Evolutionary conservation across 2,113 vertebrate species (phyloP).

Genomic region (Forbesichthys agassizii): DNA sequence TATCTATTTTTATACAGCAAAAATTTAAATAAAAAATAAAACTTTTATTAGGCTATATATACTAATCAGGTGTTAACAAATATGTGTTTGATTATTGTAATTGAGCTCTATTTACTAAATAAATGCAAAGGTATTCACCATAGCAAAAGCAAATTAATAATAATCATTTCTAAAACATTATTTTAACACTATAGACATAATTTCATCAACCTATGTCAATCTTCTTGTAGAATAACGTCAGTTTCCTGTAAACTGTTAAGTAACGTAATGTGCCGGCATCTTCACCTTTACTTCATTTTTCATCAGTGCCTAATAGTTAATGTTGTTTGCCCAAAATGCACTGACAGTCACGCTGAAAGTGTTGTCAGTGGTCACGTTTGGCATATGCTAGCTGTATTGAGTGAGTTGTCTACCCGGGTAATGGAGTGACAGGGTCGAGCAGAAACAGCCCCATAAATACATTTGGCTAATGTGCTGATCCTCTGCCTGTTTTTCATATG

Average conservation of each 20-base stretch:
- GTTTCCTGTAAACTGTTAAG: neutral
- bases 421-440: constrained; percentile 65
- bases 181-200: too few relatives aligned
- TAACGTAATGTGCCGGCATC: constrained; percentile 15
- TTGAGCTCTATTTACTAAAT: neutral
- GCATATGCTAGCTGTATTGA: constrained; percentile 46
- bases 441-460: constrained; percentile 56
- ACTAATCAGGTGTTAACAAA: too few relatives aligned
- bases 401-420: constrained; percentile 51
- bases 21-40: too few relatives aligned
- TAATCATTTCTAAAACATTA: too few relatives aligned
- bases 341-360: constrained; percentile 52
- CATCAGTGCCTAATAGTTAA: constrained; percentile 52
- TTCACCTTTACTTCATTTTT: constrained; percentile 51
- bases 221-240: neutral
- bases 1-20: too few relatives aligned
- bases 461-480: constrained; percentile 76
- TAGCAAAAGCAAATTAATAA: neutral
- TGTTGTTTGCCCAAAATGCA: constrained; percentile 49
- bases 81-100: neutral
- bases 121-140: neutral
- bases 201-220: neutral
- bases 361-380: constrained; percentile 50
- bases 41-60: too few relatives aligned
- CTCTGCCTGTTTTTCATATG: constrained; percentile 88